Evolutionary conservation across 2,113 vertebrate genomes (phyloP).

Genomic region (Laticauda laticaudata): DNA sequence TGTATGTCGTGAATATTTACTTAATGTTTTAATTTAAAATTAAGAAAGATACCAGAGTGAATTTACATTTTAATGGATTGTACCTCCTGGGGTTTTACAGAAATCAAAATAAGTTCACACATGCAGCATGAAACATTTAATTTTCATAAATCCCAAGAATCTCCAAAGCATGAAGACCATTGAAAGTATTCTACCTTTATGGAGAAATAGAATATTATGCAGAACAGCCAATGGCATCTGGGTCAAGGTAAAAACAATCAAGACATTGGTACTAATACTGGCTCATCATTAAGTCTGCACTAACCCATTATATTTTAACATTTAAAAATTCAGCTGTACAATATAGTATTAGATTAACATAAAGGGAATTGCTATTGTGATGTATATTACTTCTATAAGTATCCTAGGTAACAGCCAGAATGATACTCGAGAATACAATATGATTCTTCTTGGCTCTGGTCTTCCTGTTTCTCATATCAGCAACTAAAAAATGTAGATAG

Average conservation of each 20-base stretch:
- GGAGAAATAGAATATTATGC: neutral
- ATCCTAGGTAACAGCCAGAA: neutral
- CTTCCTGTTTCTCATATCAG: neutral
- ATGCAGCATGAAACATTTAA: neutral
- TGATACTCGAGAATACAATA: neutral
- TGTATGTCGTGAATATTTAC: neutral
- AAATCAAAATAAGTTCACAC: neutral
- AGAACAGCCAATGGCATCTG: neutral
- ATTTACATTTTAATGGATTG: neutral
- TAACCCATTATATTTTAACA: neutral
- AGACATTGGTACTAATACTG: neutral
- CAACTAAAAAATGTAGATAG: neutral
- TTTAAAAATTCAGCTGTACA: neutral
- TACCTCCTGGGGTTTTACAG: neutral
- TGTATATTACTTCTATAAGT: neutral
- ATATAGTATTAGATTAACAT: neutral
- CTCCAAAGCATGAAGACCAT: neutral
- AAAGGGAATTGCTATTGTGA: neutral
- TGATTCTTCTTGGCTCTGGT: neutral
- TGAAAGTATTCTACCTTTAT: neutral
- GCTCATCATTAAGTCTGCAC: neutral
- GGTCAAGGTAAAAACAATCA: neutral
- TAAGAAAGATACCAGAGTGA: neutral
- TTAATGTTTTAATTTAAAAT: neutral
- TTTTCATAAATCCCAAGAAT: neutral